Evolutionary conservation across 2,797 vertebrate species (phyloP), one percentile per base, ranked within the genome.

Genomic region (Poeciliopsis presidionis): DNA sequence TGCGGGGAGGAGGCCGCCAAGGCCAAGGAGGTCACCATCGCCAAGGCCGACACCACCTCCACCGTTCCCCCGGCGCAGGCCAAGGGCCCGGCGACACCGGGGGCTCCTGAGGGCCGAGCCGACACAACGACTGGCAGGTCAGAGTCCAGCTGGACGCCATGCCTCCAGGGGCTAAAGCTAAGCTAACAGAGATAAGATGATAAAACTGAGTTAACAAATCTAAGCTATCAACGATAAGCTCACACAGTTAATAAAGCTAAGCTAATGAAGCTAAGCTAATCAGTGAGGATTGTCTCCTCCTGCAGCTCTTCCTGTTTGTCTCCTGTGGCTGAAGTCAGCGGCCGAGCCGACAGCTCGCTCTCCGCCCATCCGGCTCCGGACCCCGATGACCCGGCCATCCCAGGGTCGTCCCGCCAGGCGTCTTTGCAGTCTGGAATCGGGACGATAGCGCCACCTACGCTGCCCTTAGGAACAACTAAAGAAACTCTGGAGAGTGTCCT

Each of bases 21-120:
- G 90, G 98, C 98, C 81, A 98, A 97, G 93, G 98, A 99, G 90
- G 98, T 99, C 86, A 99, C 98, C 25, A 97, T 99, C 55, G 97
- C 98, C 51, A 99, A 99, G 91, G 98, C 98, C 0, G 98, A 99
- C 94, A 99, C 98, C 0, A 99, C 98, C 30, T 99, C 98, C 74
- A 97, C 96, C 0, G 95, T 97, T 77, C 95, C 95, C 0, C 90
- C 85, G 5, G 86, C 79, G 36, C 92, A 90, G 59, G 88, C 84
- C 65, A 95, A 95, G n/a, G 96, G 96, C 65, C 95, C 96, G 3
- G 95, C 96, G 74, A 94, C 91, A 0, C 83, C 87, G 0, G 81
- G 88, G 0, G 88, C 84, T 8, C 81, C 89, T 0, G 98, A 99
- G 85, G 98, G 98, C 82, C 95, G 96, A 83, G 98, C 98, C 0